Conservation (phyloP, 2,888 invertebrate species). For the Acleris literana region DNA sequence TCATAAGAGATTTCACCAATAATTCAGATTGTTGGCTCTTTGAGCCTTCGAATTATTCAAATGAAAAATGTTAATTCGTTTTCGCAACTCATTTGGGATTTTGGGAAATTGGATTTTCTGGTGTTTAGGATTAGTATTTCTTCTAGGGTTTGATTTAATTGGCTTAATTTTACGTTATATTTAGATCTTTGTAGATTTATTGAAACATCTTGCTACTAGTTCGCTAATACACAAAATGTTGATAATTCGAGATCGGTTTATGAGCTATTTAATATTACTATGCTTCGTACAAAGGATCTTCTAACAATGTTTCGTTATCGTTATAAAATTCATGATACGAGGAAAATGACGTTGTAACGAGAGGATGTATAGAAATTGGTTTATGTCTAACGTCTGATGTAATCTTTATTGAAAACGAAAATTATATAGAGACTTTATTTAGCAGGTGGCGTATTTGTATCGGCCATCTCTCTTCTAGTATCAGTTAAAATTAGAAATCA, state of each 20-base stretch:
- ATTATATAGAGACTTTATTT: too few relatives aligned
- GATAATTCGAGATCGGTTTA: too few relatives aligned
- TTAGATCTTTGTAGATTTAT: not conserved
- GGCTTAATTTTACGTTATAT: not conserved
- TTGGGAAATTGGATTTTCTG: slow-evolving; percentile 14
- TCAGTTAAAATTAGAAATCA: too few relatives aligned
- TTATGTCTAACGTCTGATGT: not conserved
- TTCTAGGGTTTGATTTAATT: slow-evolving; percentile 1
- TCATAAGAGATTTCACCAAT: slow-evolving; percentile 26
- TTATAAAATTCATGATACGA: not conserved
- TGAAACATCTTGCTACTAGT: not conserved
- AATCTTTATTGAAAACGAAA: not conserved
- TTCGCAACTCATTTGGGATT: slow-evolving; percentile 16
- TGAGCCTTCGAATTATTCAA: slow-evolving; percentile 25
- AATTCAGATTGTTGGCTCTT: slow-evolving; percentile 19
- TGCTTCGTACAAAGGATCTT: not conserved
- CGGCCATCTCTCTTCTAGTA: too few relatives aligned
- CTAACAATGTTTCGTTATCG: not conserved
- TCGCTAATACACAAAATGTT: not conserved
- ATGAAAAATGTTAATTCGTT: slow-evolving; percentile 30
- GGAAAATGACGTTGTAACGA: not conserved
- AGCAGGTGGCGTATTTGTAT: too few relatives aligned
- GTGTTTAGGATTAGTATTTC: slow-evolving; percentile 10
- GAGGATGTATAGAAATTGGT: too few relatives aligned
- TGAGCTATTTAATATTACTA: not conserved